Conservation (phyloP, 2,113 vertebrate genomes). For the Aphelocoma coerulescens region DNA sequence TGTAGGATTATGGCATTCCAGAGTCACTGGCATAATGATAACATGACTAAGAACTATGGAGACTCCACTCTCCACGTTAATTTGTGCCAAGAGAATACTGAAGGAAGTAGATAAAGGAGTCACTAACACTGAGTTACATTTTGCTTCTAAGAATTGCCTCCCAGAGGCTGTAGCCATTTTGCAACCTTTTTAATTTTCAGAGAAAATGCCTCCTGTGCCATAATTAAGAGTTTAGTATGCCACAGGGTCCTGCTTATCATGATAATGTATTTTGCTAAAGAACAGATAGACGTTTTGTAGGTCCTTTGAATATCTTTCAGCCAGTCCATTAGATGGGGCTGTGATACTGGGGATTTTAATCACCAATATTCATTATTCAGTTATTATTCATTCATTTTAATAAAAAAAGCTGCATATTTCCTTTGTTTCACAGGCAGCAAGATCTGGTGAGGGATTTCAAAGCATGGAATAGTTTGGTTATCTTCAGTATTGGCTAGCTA, state of each 20-base stretch:
- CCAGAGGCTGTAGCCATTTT: conserved; percentile 23
- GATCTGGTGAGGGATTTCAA: background rate
- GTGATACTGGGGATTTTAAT: conserved; percentile 52
- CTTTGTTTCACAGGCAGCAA: background rate
- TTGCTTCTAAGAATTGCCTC: background rate
- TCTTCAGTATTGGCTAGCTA: background rate
- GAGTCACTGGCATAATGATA: conserved; percentile 5
- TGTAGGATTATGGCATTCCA: conserved; percentile 19
- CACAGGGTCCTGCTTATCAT: background rate
- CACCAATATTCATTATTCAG: background rate
- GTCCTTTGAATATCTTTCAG: conserved; percentile 19
- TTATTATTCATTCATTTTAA: conserved; percentile 19
- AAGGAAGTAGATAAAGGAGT: conserved; percentile 40
- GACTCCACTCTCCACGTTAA: background rate
- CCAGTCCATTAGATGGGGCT: conserved; percentile 65
- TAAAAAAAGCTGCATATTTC: background rate
- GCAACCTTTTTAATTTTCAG: conserved; percentile 41
- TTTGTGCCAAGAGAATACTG: background rate
- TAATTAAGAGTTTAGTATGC: conserved; percentile 24
- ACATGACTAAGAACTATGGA: conserved; percentile 17
- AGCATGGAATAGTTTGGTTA: background rate
- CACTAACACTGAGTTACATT: background rate
- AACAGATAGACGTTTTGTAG: background rate
- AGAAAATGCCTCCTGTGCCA: conserved; percentile 6
- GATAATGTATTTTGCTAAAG: background rate